These are phyloP conservation scores for Iselma pallidipennis DNA, from an alignment of 2,888 invertebrate species.

Conservation along the genomic window DNA sequence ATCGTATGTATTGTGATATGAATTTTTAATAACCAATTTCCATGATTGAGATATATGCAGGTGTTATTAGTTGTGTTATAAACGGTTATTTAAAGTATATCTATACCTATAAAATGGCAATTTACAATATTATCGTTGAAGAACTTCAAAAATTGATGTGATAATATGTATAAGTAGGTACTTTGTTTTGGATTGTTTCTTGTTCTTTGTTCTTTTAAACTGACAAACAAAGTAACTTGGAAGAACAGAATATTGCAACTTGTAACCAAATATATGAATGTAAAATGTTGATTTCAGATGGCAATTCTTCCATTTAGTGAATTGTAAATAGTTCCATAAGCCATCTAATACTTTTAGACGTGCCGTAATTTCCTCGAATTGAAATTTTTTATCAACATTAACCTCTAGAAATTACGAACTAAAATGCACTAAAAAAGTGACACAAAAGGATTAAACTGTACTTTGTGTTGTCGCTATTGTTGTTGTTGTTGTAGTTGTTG, in stretches of 20 bases:
- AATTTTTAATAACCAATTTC: neutral
- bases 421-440: neutral
- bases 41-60: too few relatives aligned
- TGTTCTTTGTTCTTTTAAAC: slow-evolving; percentile 1
- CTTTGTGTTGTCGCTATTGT: too few relatives aligned
- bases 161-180: too few relatives aligned
- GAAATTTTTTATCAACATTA: neutral
- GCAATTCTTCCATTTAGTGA: neutral
- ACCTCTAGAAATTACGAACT: neutral
- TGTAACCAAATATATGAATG: neutral
- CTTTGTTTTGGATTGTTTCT: neutral
- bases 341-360: neutral
- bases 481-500: neutral
- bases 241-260: neutral
- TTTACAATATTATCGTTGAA: neutral
- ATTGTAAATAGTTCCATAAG: neutral
- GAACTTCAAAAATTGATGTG: neutral
- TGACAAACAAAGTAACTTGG: neutral
- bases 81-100: neutral
- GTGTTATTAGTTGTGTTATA: too few relatives aligned
- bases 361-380: neutral
- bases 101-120: neutral
- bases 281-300: neutral
- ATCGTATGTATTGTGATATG: neutral
- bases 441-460: neutral